Percentiles rank a stretch among this genome's conserved stretches.
These are phyloP conservation scores for Agriotes lineatus DNA, from an alignment of 2,888 invertebrate genomes.

Conservation along the genomic window DNA sequence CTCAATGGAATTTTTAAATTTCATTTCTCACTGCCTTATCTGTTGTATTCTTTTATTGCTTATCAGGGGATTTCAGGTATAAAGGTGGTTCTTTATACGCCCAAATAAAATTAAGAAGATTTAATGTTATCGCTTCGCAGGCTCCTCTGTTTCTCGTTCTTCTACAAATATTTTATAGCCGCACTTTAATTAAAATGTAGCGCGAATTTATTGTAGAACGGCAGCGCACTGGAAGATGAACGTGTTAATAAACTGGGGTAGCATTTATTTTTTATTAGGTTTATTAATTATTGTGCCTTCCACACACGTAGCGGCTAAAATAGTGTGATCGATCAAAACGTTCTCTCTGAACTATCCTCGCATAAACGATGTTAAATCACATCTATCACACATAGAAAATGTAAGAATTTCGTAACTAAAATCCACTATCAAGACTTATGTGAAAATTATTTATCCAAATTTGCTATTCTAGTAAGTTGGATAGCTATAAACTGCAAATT, in stretches of 20 bases:
- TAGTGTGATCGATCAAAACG: too few relatives aligned
- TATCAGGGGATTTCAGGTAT: conserved; percentile 14
- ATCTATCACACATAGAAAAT: too few relatives aligned
- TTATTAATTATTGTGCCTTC: too few relatives aligned
- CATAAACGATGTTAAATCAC: too few relatives aligned
- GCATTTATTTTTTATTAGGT: too few relatives aligned
- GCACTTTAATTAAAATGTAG: conserved; percentile 24
- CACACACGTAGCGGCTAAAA: too few relatives aligned
- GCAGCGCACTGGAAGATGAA: neutral
- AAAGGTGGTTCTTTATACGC: neutral
- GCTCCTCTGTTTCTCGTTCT: conserved; percentile 19
- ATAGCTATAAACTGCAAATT: too few relatives aligned
- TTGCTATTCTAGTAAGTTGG: too few relatives aligned
- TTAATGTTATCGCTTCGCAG: conserved; percentile 18
- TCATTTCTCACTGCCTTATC: conserved; percentile 1
- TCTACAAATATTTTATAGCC: conserved; percentile 23
- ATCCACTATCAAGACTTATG: too few relatives aligned
- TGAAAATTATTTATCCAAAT: too few relatives aligned
- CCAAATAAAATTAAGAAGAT: conserved; percentile 19
- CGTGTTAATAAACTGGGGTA: conserved; percentile 6
- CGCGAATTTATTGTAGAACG: conserved; percentile 12
- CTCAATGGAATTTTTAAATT: conserved; percentile 7
- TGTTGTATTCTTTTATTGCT: conserved; percentile 7
- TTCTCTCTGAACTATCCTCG: too few relatives aligned
- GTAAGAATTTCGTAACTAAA: too few relatives aligned